phyloP scores from a whole-genome alignment of 2,113 vertebrate genomes.

The Conger conger region DNA sequence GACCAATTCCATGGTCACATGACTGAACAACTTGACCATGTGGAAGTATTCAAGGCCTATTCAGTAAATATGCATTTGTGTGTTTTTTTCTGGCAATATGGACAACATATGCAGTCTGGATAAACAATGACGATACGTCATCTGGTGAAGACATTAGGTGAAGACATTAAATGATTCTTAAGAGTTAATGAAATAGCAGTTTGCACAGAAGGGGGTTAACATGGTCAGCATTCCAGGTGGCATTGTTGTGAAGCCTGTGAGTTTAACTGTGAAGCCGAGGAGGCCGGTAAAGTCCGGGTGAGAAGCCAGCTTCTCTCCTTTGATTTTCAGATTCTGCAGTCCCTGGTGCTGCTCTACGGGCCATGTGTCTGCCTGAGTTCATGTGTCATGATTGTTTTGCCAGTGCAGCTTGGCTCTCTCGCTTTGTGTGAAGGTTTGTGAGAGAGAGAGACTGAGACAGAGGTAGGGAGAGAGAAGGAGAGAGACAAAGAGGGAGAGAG shows the following conservation, averaged over 20 bases:
- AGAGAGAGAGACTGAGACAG: slow-evolving; percentile 27
- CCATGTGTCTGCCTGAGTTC: neutral
- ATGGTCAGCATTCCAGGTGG: too few species aligned
- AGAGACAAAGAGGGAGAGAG: slow-evolving; percentile 22
- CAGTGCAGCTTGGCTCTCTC: slow-evolving; percentile 29
- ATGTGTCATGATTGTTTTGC: slow-evolving; percentile 34
- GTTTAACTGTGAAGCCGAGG: neutral
- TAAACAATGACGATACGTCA: neutral
- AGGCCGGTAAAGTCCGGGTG: neutral
- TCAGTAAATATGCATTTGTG: too few species aligned
- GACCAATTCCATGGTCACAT: too few species aligned
- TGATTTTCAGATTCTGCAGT: neutral
- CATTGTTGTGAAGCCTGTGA: neutral
- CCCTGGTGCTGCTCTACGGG: neutral
- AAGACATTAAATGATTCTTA: neutral
- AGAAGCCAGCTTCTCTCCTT: slow-evolving; percentile 3
- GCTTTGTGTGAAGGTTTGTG: slow-evolving; percentile 43
- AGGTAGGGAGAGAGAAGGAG: slow-evolving; percentile 9
- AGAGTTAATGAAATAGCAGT: neutral
- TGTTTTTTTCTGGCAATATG: too few species aligned
- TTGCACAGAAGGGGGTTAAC: too few species aligned
- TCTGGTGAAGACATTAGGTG: neutral
- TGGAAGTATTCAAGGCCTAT: too few species aligned
- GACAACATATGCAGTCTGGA: too few species aligned
- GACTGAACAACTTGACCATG: too few species aligned